phyloP scores from a whole-genome alignment of 1,140 invertebrate species.

The Protaetia brevitarsis region DNA sequence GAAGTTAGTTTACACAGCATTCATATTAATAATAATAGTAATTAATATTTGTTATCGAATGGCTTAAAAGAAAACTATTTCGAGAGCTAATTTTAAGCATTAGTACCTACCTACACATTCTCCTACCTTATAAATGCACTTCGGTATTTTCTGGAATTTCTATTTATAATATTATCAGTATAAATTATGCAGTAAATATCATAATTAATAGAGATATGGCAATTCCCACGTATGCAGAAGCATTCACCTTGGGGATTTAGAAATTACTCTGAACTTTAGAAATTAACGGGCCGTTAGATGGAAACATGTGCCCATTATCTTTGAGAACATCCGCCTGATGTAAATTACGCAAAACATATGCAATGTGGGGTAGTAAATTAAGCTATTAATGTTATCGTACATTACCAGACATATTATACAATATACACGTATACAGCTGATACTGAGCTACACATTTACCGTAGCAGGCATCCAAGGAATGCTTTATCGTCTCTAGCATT shows the following conservation, averaged over 20 bases:
- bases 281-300: not conserved
- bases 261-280: constrained; percentile 13
- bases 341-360: constrained; percentile 16
- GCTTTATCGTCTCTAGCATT: constrained; percentile 1
- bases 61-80: too few species aligned
- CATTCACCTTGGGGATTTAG: not conserved
- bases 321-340: constrained; percentile 6
- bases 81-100: too few species aligned
- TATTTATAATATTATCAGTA: too few species aligned
- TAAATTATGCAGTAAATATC: too few species aligned
- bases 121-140: too few species aligned
- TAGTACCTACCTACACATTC: too few species aligned
- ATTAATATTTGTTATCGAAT: too few species aligned
- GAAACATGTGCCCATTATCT: constrained; percentile 11
- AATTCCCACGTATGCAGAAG: not conserved
- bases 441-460: not conserved
- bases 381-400: constrained; percentile 16
- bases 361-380: constrained; percentile 18
- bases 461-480: constrained; percentile 5
- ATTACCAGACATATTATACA: constrained; percentile 11
- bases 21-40: too few species aligned
- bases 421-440: constrained; percentile 6
- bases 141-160: too few species aligned
- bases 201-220: not conserved
- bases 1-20: too few species aligned